Base-by-base conservation (phyloP, 2,888 invertebrate species). In the Diarsia dahlii region DNA sequence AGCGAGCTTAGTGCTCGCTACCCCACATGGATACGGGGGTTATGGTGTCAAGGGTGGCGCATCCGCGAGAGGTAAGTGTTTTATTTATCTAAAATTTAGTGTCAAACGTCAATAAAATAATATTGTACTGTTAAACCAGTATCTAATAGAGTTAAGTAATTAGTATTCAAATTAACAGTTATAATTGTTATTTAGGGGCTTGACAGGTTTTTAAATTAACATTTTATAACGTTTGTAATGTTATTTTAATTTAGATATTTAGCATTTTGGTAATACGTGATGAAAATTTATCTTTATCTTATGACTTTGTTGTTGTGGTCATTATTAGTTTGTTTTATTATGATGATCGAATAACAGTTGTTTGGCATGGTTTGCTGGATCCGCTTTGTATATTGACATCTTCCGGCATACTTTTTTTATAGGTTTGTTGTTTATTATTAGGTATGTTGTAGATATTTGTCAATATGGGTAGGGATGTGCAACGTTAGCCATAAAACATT, bases 11-110 rank as follows among this genome's bases (percentile, higher is more conserved):
- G 94, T 92, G 90, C 87, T 89, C 63, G 93, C 93, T 56, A 91
- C 92, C 82, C 96, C 96, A 46, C 90, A 94, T 85, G 95, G 95
- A 90, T 96, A 96, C 90, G 95, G 95, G 85, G 95, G 95, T 90
- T 96, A 96, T 89, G 95, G 95, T 52, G 93, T 92, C 58, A 95
- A 95, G 88, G 92, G 94, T 67, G 95, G 94, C 67, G 93, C 93
- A 52, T 88, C 91, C 46, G 94, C 95, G 54, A 94, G 91, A 94
- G 96, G 96, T 96, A 82, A 85, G 93, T 79, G 54, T 34, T 78
- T 58, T 34, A 54, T 66, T 69, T 54, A 50, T 46, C 46, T 45
- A 28, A 8, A 0, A 39, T 69, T 63, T 67, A 13, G 28, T 62
- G 23, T 60, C 8, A 28, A 62, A 63, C 56, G 20, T 76, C 71